Base-by-base conservation (phyloP, 92 coral and sea anemone genomes). In the Siderastrea radians region DNA sequence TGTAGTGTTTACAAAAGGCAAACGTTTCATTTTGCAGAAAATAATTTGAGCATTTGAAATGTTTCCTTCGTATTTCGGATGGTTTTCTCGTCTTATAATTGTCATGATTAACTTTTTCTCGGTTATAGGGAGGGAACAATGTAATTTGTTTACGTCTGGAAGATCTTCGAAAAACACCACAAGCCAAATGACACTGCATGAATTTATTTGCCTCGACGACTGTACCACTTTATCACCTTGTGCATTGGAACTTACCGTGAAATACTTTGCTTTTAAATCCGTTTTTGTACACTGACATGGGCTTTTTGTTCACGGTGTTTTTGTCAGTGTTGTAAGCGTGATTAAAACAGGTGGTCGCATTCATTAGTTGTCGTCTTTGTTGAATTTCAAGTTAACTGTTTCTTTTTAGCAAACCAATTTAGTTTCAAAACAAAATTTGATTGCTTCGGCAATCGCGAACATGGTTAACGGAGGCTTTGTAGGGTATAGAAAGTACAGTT, bases 321-420 rank as follows among this genome's bases (percentile, higher is more conserved):
- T 45, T 57, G 55, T 13, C 38, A 26, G 77, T 72, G 46, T 12
- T 19, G 43, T 26, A 13, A 70, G 68, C 38, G 59, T 44, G 43
- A 17, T 4, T 57, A 12, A 46, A 82, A 60, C 86, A 82, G 86
- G 86, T 82, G 86, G 77, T 49, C 19, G 13, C 48, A 45, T 71
- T 82, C 49, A 82, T 14, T 78, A 3, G 38, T 12, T 26, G 19
- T 68, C 50, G 55, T 38, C 58, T 68, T 55, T 81, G 76, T n/a
- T 68, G 66, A 44, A n/a, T 46, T 49, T 55, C 44, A 81, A 67
- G 52, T 68, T 26, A 52, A 81, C 69, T 70, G 77, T 81, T 26
- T 81, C 54, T 44, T 68, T 47, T 17, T 67, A 17, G 3, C 43
- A 53, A n/a, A 7, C 53, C 38, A 62, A 49, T 78, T 63, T 77